Percentiles rank a stretch among this genome's conserved stretches.
Evolutionary conservation across 2,113 vertebrate species (phyloP).

Genomic region (Hyperopisus bebe): DNA sequence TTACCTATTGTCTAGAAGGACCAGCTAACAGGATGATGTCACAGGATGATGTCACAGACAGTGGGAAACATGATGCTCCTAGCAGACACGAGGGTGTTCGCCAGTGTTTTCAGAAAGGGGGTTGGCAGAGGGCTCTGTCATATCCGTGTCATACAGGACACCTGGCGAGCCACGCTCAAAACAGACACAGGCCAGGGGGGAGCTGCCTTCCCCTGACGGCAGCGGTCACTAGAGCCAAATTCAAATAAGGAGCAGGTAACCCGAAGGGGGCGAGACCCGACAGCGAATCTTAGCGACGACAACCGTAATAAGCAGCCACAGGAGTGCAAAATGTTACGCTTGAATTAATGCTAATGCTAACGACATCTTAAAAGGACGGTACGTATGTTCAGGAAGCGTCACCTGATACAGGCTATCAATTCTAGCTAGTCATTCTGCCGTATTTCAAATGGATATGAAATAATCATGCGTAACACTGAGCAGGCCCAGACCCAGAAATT

Average conservation of each 20-base stretch:
- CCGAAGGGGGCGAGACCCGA: not conserved
- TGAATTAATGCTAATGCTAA: not conserved
- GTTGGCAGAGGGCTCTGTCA: slow-evolving; percentile 29
- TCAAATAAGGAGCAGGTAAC: not conserved
- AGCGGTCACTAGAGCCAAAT: not conserved
- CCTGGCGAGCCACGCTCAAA: slow-evolving; percentile 31
- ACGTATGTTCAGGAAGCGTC: not conserved
- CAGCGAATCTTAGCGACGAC: not conserved
- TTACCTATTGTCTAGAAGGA: slow-evolving; percentile 49
- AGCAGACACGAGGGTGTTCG: slow-evolving; percentile 28
- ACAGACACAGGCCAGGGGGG: not conserved
- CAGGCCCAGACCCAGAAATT: not conserved
- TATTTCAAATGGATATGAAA: not conserved
- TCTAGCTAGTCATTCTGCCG: not conserved
- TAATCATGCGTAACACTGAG: not conserved
- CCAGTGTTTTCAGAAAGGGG: slow-evolving; percentile 15
- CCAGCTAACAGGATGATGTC: slow-evolving; percentile 45
- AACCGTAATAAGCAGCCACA: not conserved
- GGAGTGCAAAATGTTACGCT: not conserved
- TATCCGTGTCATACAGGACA: slow-evolving; percentile 36
- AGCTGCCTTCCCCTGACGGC: not conserved
- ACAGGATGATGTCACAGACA: slow-evolving; percentile 43
- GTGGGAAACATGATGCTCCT: slow-evolving; percentile 35
- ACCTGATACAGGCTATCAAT: not conserved
- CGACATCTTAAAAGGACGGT: not conserved